A percentile compares a stretch with the other conserved stretches of the same genome.
Evolutionary conservation across 2,797 vertebrate genomes (phyloP).

Genomic region (Xenops minutus): DNA sequence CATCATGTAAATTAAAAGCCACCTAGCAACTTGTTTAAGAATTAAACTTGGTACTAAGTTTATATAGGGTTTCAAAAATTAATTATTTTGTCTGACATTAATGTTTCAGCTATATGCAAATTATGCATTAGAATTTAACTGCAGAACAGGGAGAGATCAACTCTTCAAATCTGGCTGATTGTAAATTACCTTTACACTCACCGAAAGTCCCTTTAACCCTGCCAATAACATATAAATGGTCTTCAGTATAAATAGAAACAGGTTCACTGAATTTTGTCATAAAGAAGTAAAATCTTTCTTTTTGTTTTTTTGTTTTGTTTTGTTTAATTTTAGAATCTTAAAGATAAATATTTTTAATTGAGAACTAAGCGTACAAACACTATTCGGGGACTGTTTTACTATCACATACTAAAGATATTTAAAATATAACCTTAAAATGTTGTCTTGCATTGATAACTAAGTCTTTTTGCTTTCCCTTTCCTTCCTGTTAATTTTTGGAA

Average conservation of each 20-base stretch:
- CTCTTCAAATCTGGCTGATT: background rate
- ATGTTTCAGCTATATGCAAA: constrained; percentile 38
- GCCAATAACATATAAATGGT: background rate
- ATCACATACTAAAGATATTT: background rate
- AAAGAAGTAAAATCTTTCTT: background rate
- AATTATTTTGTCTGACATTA: constrained; percentile 45
- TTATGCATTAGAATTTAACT: constrained; percentile 40
- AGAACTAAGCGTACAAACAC: background rate
- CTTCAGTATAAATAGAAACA: background rate
- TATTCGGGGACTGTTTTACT: background rate
- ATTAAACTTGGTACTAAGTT: constrained; percentile 1
- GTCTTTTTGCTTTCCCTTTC: background rate
- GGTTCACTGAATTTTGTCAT: background rate
- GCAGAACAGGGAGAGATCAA: background rate
- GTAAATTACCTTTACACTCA: constrained; percentile 19
- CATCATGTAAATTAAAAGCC: constrained; percentile 37
- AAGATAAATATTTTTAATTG: background rate
- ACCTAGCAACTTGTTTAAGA: background rate
- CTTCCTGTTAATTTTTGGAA: background rate
- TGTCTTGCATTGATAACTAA: background rate
- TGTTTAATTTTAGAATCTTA: background rate
- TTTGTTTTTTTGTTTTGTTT: no score
- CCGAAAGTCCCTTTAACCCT: background rate
- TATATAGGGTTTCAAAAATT: constrained; percentile 35
- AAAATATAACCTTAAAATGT: background rate